Base-by-base conservation (phyloP, 2,113 vertebrate genomes). In the Otocyon megalotis region DNA sequence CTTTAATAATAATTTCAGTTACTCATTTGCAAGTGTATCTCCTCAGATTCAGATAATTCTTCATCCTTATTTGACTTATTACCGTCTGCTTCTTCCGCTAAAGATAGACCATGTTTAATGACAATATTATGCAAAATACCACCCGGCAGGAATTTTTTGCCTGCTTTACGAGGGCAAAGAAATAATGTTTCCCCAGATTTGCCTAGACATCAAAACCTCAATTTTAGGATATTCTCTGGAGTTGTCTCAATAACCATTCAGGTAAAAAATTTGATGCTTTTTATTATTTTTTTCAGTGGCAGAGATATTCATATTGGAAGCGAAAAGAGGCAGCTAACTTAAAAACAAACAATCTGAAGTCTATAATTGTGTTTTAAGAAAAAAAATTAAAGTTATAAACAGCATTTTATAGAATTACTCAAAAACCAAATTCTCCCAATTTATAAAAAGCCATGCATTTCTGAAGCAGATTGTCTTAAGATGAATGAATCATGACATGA, bases 401-500 rank as follows among this genome's bases (percentile, higher is more conserved):
- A 97, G 95, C 82, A 81, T 94, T 95, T 94, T 53, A 50, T 82
- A 43, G 60, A 90, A 86, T 97, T 80, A 96, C 58, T 87, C 53
- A 96, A 98, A 98, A 88, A 83, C 11, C 58, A 71, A 93, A 79
- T 74, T 98, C 97, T 97, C 50, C 74, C 81, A 88, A 53, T 62
- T 89, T 98, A 97, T 96, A 50, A 97, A 97, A 98, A 98, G 43
- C 94, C 93, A 53, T 97, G 48, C 60, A 71, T 94, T 97, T 88
- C 87, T 98, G 95, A 95, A 98, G 97, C 98, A 98, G 98, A 98
- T 97, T 98, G 93, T 98, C 96, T 98, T 98, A 97, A 98, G 98
- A 98, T 98, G 98, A 98, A 98, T 98, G 98, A 99, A 98, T 99
- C 98, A 98, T 98, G 97, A 98, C 98, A 98, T 86, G 87, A 98